phyloP scores from a whole-genome alignment of 1,140 invertebrate species.

The Antheraea pernyi region DNA sequence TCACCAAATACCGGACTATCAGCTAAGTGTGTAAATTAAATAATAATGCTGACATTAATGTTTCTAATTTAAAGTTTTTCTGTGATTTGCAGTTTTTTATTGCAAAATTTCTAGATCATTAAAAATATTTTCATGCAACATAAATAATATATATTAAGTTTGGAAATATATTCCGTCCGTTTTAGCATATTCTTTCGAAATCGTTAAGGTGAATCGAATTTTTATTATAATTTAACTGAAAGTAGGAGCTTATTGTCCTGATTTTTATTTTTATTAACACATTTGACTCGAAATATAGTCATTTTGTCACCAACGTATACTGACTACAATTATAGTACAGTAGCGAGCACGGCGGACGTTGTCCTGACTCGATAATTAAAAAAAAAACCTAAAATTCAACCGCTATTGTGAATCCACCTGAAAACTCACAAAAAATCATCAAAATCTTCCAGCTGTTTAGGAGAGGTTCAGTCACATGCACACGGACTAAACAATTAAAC shows the following conservation, averaged over 20 bases:
- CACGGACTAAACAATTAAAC: no score
- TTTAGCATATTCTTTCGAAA: conserved; percentile 22
- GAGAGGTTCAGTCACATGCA: no score
- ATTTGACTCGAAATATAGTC: no score
- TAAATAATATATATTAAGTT: conserved; percentile 18
- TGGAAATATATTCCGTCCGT: conserved; percentile 13
- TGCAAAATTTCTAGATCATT: conserved; percentile 27
- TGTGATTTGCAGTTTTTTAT: conserved; percentile 21
- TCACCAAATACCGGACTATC: conserved; percentile 6
- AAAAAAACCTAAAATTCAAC: no score
- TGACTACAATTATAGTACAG: no score
- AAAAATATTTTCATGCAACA: conserved; percentile 22
- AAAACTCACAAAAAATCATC: no score
- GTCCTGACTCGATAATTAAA: no score
- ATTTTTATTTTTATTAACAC: no score
- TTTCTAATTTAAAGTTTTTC: conserved; percentile 18
- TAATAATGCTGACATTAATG: conserved; percentile 26
- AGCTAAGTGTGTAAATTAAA: conserved; percentile 18
- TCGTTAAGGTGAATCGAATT: neutral
- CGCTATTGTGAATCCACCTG: no score
- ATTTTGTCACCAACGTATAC: no score
- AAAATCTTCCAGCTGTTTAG: no score
- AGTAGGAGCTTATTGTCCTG: neutral
- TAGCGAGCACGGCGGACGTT: no score
- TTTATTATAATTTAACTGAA: neutral